Evolutionary conservation across 2,797 vertebrate genomes (phyloP), one percentile per base, ranked within the genome.

Genomic region (Halcyon leucocephala): DNA sequence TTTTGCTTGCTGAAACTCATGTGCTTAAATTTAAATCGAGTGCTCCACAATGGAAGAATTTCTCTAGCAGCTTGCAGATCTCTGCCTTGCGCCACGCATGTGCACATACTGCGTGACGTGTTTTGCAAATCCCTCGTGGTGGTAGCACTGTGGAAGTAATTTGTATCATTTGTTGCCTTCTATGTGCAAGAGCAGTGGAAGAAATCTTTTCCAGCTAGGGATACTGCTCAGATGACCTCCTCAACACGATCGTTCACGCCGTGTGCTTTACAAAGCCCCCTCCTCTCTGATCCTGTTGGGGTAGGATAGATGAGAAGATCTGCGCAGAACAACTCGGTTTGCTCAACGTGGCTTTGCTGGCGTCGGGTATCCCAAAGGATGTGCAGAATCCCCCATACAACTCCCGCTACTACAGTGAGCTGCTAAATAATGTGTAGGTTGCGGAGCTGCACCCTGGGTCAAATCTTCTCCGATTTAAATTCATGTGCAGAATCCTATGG

Each of bases 31-130:
- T 81, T 86, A 82, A 82, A 90, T 83, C 61, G 89, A 80, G 57
- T 24, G 21, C 55, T 67, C 89, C 57, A 82, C 73, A 92, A 73
- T 3, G 66, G 58, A 88, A 46, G 67, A 71, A 86, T 77, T 77
- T 61, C 44, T 85, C 64, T 72, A 87, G 85, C 35, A 31, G 37
- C 41, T 72, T 89, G 71, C 82, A 85, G 65, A 80, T 82, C 49
- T 65, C 29, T 87, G 14, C 54, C 16, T 17, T 0, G 0, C 31
- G 14, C 52, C 17, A 17, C 0, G 0, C 33, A 42, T 19, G 42
- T n/a, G 24, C 61, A n/a, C 42, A n/a, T 37, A 46, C 57, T 86
- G 24, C 54, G 42, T 18, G 49, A 15, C 17, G 41, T 20, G 20
- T 78, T 82, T 70, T 6, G 4, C 55, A 60, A 41, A 84, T 77